Evolutionary conservation across 2,113 vertebrate species (phyloP).

Genomic region (Pampusana beccarii): DNA sequence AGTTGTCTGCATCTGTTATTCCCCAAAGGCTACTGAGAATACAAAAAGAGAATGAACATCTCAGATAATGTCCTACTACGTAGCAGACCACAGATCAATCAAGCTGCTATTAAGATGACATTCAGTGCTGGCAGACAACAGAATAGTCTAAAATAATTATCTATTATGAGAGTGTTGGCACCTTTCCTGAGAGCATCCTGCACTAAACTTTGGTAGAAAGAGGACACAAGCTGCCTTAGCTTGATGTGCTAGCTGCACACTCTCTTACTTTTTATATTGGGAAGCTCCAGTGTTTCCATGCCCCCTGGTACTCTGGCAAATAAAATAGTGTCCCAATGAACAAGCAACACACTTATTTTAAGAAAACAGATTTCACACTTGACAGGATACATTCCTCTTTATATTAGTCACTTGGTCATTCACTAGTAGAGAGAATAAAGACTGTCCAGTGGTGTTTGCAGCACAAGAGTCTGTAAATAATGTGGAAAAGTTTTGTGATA

Average conservation of each 20-base stretch:
- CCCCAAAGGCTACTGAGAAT: background rate
- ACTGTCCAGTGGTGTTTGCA: background rate
- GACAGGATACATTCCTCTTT: background rate
- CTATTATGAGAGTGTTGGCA: background rate
- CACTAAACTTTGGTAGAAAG: background rate
- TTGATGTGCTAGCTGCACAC: background rate
- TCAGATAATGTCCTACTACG: background rate
- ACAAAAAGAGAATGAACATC: background rate
- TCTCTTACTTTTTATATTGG: background rate
- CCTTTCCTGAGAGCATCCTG: conserved; percentile 7
- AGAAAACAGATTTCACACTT: background rate
- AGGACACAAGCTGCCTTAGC: background rate
- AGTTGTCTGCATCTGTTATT: background rate
- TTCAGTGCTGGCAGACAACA: background rate
- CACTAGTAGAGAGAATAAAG: background rate
- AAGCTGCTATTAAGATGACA: conserved; percentile 5
- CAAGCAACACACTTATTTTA: background rate
- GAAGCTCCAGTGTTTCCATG: background rate
- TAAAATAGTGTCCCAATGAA: background rate
- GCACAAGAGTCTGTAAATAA: background rate
- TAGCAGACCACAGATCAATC: background rate
- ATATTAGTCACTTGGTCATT: background rate
- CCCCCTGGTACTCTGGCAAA: background rate
- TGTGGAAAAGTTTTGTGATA: background rate
- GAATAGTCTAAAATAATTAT: conserved; percentile 24